Evolutionary conservation across 23 tunicate genomes (phyloP).

Genomic region (Clavelina lepadiformis): DNA sequence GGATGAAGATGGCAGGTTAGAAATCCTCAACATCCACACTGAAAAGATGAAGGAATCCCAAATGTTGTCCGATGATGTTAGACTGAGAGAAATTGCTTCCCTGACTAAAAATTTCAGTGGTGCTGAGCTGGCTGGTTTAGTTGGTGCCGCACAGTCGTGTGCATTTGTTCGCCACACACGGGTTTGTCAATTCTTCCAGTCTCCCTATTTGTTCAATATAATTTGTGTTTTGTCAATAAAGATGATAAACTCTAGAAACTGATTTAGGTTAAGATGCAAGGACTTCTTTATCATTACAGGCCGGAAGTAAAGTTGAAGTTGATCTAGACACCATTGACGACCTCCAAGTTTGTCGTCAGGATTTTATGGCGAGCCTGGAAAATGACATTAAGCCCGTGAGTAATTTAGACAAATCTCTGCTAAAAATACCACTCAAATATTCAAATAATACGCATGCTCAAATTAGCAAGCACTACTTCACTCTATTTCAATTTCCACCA

Average conservation of each 20-base stretch:
- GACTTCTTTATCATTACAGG: constrained; percentile 36
- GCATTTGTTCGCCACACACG: constrained; percentile 83
- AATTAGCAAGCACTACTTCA: too few relatives aligned
- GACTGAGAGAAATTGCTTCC: constrained; percentile 65
- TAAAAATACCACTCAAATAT: too few relatives aligned
- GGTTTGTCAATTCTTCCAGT: too few relatives aligned
- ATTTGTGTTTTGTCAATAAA: too few relatives aligned
- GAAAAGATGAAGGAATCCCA: constrained; percentile 62
- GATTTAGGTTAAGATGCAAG: too few relatives aligned
- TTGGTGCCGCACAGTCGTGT: constrained; percentile 91
- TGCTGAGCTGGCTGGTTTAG: constrained; percentile 93
- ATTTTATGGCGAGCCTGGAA: constrained; percentile 85
- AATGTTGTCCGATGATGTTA: constrained; percentile 63
- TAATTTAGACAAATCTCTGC: background rate
- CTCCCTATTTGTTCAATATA: too few relatives aligned
- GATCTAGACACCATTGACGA: constrained; percentile 68
- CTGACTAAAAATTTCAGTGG: constrained; percentile 98
- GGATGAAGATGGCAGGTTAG: constrained; percentile 82
- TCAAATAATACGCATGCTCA: too few relatives aligned
- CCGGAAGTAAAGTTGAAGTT: constrained; percentile 77
- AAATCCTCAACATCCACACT: constrained; percentile 82
- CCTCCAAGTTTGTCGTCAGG: constrained; percentile 64
- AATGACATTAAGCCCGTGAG: constrained; percentile 95
- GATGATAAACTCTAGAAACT: too few relatives aligned
- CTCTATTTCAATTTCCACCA: too few relatives aligned